Evolutionary conservation across 2,113 vertebrate species (phyloP).

Genomic region (Myotis yumanensis): DNA sequence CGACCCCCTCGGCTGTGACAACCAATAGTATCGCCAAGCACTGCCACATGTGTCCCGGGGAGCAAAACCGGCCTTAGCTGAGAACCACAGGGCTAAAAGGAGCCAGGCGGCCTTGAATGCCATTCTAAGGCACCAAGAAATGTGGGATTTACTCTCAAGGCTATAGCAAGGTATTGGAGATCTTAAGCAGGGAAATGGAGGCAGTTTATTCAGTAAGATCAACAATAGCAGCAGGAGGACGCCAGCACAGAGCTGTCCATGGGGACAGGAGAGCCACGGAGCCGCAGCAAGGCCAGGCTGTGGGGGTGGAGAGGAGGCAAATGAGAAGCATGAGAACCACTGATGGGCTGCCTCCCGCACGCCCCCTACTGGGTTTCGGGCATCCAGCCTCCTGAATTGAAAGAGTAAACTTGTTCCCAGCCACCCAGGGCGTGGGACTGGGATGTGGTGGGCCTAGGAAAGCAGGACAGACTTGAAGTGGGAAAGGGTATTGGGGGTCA

Average conservation of each 20-base stretch:
- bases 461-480: background rate
- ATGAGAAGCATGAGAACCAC: background rate
- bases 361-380: background rate
- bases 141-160: background rate
- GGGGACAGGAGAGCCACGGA: rapidly evolving
- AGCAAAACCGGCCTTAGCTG: background rate
- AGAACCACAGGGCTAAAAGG: background rate
- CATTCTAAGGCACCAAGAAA: background rate
- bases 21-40: background rate
- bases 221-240: background rate
- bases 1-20: background rate
- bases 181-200: background rate
- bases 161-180: background rate
- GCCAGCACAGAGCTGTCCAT: background rate
- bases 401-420: background rate
- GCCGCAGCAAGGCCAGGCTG: background rate
- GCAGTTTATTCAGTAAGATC: background rate
- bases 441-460: background rate
- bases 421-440: background rate
- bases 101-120: background rate
- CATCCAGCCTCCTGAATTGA: background rate
- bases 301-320: background rate
- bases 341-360: no score
- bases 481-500: background rate
- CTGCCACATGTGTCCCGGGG: background rate